These are phyloP conservation scores for Imbricaverruca yamaguchii DNA, from an alignment of 2,888 invertebrate genomes.

Conservation along the genomic window DNA sequence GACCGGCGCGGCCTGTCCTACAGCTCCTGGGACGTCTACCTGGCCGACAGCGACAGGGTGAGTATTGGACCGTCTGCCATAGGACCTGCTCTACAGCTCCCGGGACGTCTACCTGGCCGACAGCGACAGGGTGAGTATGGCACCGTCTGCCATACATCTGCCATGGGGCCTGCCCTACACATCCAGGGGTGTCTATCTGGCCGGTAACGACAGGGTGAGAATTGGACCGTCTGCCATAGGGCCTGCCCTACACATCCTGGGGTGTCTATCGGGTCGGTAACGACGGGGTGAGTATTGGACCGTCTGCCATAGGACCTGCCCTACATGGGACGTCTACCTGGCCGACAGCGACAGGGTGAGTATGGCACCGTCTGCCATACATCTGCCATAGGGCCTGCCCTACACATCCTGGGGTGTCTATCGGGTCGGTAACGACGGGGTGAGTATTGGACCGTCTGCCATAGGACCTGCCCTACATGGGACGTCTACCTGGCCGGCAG, in stretches of 20 bases:
- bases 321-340: too few species aligned
- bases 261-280: constrained; percentile 58
- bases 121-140: not conserved
- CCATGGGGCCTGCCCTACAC: too few species aligned
- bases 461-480: constrained; percentile 63
- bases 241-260: constrained; percentile 67
- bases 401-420: too few species aligned
- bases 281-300: constrained; percentile 41
- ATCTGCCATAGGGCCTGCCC: too few species aligned
- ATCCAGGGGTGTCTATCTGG: too few species aligned
- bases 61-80: constrained; percentile 23
- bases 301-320: too few species aligned
- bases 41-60: constrained; percentile 44
- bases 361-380: too few species aligned
- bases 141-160: too few species aligned
- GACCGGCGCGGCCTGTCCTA: constrained; percentile 73
- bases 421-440: too few species aligned
- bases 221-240: constrained; percentile 37
- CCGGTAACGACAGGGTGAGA: too few species aligned
- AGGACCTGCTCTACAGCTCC: constrained; percentile 34
- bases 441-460: too few species aligned
- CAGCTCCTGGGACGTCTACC: constrained; percentile 71
- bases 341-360: too few species aligned
- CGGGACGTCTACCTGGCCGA: not conserved
- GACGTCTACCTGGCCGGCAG: constrained; percentile 58